These are phyloP conservation scores for Phymorhynchus buccinoides DNA, from an alignment of 1,140 invertebrate species.

Conservation along the genomic window DNA sequence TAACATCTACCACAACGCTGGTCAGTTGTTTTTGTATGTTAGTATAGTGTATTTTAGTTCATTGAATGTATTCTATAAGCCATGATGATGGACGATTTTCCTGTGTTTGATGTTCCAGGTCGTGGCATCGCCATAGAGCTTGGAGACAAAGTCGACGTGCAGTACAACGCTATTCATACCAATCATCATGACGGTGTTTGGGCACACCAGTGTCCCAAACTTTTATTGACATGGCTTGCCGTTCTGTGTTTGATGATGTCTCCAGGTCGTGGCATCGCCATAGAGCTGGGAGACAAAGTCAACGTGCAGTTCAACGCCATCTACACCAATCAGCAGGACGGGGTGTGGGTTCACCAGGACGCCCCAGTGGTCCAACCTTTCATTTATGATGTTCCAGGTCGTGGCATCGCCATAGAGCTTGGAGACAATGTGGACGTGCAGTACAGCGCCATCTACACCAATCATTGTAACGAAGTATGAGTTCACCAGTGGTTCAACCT, in stretches of 20 bases:
- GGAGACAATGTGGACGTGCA: conserved; percentile 55
- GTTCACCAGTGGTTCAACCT: conserved; percentile 1
- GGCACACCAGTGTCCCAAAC: background rate
- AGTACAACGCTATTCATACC: conserved; percentile 59
- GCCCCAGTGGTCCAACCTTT: conserved; percentile 47
- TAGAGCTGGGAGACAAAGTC: conserved; percentile 59
- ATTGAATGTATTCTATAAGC: too few species aligned
- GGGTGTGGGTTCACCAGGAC: conserved; percentile 51
- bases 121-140: conserved; percentile 60
- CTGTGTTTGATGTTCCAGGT: conserved; percentile 49
- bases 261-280: conserved; percentile 58
- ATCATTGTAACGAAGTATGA: conserved; percentile 55
- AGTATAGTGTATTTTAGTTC: too few species aligned
- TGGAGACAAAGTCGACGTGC: conserved; percentile 54
- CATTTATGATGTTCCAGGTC: conserved; percentile 54
- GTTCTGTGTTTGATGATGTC: background rate
- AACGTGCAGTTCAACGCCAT: conserved; percentile 57
- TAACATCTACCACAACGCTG: conserved; percentile 53
- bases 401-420: conserved; percentile 60
- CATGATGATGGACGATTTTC: too few species aligned
- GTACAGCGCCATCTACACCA: conserved; percentile 60
- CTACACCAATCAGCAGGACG: conserved; percentile 59
- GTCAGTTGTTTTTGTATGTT: background rate
- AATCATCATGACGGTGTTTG: conserved; percentile 58
- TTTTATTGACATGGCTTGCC: too few species aligned